Percentiles rank a stretch among this genome's conserved stretches.
Evolutionary conservation across 2,113 vertebrate genomes (phyloP).

Genomic region (Phrynosoma platyrhinos): DNA sequence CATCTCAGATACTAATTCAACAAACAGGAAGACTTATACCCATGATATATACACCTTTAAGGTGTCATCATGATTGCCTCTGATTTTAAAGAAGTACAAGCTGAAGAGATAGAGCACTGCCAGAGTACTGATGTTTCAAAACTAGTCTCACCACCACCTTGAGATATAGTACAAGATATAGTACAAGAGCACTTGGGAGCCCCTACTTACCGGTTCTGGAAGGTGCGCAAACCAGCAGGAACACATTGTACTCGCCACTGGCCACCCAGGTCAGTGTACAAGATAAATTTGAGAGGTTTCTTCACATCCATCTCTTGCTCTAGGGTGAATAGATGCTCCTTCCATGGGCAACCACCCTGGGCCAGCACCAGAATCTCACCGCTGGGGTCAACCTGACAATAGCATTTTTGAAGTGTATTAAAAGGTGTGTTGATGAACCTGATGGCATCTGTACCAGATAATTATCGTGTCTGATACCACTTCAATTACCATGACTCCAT

Average conservation of each 20-base stretch:
- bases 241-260: conserved; percentile 96
- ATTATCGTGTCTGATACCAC: too few relatives aligned
- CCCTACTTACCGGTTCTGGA: conserved; percentile 86
- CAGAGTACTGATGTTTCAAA: background rate
- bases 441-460: background rate
- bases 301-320: conserved; percentile 83
- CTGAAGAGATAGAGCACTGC: background rate
- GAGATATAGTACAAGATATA: background rate
- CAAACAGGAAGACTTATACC: too few relatives aligned
- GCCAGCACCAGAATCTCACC: conserved; percentile 85
- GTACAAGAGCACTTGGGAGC: background rate
- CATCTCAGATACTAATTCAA: too few relatives aligned
- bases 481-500: too few relatives aligned
- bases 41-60: background rate
- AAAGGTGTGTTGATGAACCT: background rate
- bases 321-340: conserved; percentile 90
- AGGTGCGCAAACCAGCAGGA: conserved; percentile 84
- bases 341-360: conserved; percentile 92
- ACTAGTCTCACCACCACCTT: background rate
- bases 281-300: conserved; percentile 81
- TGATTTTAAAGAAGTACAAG: background rate
- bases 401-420: background rate
- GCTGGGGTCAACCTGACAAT: conserved; percentile 81
- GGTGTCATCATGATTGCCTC: too few relatives aligned
- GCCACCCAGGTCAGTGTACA: conserved; percentile 85